phyloP scores from a whole-genome alignment of 2,113 vertebrate species.

The Mola mola region DNA sequence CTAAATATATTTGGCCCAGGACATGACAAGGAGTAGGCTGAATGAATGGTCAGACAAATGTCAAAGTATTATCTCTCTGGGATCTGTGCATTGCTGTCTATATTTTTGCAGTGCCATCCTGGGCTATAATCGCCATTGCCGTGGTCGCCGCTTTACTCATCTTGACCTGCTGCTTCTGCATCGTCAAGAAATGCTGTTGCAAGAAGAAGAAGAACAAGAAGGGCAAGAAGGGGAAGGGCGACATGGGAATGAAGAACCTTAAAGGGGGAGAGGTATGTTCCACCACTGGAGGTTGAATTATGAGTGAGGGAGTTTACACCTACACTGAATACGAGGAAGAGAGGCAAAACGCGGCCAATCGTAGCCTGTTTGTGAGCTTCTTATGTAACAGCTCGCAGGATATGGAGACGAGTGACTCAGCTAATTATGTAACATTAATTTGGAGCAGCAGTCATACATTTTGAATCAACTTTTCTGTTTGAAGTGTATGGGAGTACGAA shows the following conservation, averaged over 20 bases:
- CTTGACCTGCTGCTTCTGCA: slow-evolving; percentile 97
- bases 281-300: slow-evolving; percentile 15
- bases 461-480: slow-evolving; percentile 3
- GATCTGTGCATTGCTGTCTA: slow-evolving; percentile 40
- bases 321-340: not conserved
- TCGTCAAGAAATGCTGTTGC: slow-evolving; percentile 98
- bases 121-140: slow-evolving; percentile 94
- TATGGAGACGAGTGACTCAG: not conserved
- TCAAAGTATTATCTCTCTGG: slow-evolving; percentile 54
- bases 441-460: not conserved
- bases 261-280: slow-evolving; percentile 86
- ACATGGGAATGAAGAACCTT: slow-evolving; percentile 98
- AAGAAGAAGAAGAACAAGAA: slow-evolving; percentile 99
- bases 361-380: slow-evolving; percentile 5
- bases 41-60: slow-evolving; percentile 65
- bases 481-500: not conserved
- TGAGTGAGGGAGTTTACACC: slow-evolving; percentile 12
- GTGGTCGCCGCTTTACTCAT: slow-evolving; percentile 92
- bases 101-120: slow-evolving; percentile 87
- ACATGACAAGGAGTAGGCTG: slow-evolving; percentile 48
- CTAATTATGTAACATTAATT: slow-evolving; percentile 11
- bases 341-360: not conserved
- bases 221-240: slow-evolving; percentile 95
- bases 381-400: slow-evolving; percentile 37
- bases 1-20: slow-evolving; percentile 67